Percentiles rank a stretch among this genome's conserved stretches.
These are phyloP conservation scores for Dolomedes plantarius DNA, from an alignment of 2,888 invertebrate genomes.

Conservation along the genomic window DNA sequence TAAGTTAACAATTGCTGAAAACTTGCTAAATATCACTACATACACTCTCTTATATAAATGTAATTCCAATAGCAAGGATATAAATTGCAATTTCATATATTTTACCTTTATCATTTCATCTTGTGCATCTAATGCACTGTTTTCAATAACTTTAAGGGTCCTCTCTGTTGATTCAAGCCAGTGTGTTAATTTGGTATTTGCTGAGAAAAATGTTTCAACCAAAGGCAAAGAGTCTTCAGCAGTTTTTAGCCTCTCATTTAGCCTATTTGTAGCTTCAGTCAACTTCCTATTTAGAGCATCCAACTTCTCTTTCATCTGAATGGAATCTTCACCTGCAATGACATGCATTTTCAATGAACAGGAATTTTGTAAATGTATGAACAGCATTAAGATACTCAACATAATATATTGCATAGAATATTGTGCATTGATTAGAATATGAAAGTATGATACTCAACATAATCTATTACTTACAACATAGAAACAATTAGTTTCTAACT, in stretches of 20 bases:
- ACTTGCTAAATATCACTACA: no score
- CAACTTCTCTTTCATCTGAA: slow-evolving; percentile 93
- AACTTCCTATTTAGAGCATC: slow-evolving; percentile 92
- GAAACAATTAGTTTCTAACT: no score
- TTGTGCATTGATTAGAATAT: background rate
- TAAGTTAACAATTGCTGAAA: no score
- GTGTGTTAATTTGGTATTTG: slow-evolving; percentile 89
- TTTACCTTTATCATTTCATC: slow-evolving; percentile 81
- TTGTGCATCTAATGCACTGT: slow-evolving; percentile 78
- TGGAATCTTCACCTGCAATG: slow-evolving; percentile 89
- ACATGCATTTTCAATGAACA: no score
- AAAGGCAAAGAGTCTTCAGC: slow-evolving; percentile 93
- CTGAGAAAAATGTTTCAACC: slow-evolving; percentile 94
- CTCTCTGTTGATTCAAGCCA: slow-evolving; percentile 96
- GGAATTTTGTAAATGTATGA: background rate
- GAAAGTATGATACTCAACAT: no score
- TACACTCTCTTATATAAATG: no score
- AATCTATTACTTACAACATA: no score
- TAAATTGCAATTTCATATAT: no score
- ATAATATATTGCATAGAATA: background rate
- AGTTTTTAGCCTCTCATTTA: slow-evolving; percentile 86
- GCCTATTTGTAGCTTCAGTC: slow-evolving; percentile 88
- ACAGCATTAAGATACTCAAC: background rate
- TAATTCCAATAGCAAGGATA: no score
- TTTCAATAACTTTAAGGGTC: slow-evolving; percentile 90